A percentile compares a stretch with the other conserved stretches of the same genome.
phyloP scores from a whole-genome alignment of 2,113 vertebrate genomes.

The Eleginops maclovinus region DNA sequence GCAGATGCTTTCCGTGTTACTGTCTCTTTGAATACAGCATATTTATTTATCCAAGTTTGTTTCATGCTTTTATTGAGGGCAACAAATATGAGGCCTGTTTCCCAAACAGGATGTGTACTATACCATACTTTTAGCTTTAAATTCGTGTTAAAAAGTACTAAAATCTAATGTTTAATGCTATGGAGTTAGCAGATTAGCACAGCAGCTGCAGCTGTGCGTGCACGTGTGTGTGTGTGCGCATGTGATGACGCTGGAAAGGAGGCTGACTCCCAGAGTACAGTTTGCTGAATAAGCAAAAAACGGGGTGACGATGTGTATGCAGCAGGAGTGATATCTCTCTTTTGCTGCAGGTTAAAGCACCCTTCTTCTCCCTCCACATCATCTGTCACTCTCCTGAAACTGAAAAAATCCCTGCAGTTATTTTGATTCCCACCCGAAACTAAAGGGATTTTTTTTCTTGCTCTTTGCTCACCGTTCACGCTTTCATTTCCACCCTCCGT shows the following conservation, averaged over 20 bases:
- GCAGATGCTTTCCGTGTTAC: not conserved
- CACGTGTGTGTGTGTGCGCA: not conserved
- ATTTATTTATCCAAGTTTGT: not conserved
- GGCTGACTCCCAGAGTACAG: conserved; percentile 35
- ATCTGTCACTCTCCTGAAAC: not conserved
- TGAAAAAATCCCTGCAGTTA: not conserved
- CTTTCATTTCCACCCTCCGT: conserved; percentile 56
- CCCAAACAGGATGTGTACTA: not conserved
- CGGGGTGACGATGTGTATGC: not conserved
- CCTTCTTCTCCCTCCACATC: not conserved
- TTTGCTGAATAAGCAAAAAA: conserved; percentile 74
- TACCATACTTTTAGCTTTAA: not conserved
- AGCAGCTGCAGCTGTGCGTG: conserved; percentile 8
- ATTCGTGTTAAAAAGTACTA: not conserved
- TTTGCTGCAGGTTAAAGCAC: not conserved
- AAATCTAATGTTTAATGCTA: not conserved
- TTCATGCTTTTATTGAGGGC: not conserved
- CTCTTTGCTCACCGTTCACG: conserved; percentile 30
- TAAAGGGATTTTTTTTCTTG: conserved; percentile 3
- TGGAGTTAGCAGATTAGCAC: not conserved
- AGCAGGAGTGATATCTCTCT: not conserved
- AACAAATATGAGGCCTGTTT: not conserved
- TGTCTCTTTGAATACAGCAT: not conserved
- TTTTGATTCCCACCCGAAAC: not conserved
- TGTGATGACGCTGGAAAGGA: conserved; percentile 40